Base-by-base conservation (phyloP, 2,113 vertebrate species). In the Erpornis zantholeuca region DNA sequence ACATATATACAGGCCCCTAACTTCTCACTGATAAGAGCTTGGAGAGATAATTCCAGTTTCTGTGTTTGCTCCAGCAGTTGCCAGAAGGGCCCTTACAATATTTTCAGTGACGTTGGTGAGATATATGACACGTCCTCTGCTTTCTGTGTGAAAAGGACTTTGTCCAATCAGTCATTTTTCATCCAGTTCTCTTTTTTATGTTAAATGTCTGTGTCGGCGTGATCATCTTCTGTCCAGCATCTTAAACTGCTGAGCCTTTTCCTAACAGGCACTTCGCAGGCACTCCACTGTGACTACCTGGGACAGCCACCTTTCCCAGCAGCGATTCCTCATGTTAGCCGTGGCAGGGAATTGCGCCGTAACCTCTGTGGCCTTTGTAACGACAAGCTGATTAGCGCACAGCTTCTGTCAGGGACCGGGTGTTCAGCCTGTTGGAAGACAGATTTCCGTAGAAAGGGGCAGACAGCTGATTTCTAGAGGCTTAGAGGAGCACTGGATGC, bases 111-210 rank as follows among this genome's bases (percentile, higher is more conserved):
- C 68, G 13, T 7, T 71, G 36, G 11, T 59, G 27, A 52, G 42
- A 38, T 0, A 0, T 3, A 15, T 36, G 50, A 38, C 53, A 24
- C 7, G 19, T 35, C 35, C 13, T 66, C 14, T 42, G 18, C 17
- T 71, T 87, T 60, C n/a, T 19, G 12, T 36, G n/a, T 65, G 47
- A 59, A 82, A 59, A 73, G 13, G 11, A 13, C 6, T 52, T 56
- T n/a, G n/a, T 53, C 27, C 24, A 35, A 24, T 47, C 28, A 11
- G 7, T 21, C 10, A 45, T 75, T 91, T 89, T 73, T 49, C 40
- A 75, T 35, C 16, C 28, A 38, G 11, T 17, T 53, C 6, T 77
- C 27, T 44, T 63, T 63, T 90, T 25, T 19, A 2, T 10, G 22
- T 65, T 77, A 57, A 52, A 44, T 7, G 10, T 7, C 28, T 69